phyloP scores from a whole-genome alignment of 2,113 vertebrate genomes.

The Cervus canadensis region DNA sequence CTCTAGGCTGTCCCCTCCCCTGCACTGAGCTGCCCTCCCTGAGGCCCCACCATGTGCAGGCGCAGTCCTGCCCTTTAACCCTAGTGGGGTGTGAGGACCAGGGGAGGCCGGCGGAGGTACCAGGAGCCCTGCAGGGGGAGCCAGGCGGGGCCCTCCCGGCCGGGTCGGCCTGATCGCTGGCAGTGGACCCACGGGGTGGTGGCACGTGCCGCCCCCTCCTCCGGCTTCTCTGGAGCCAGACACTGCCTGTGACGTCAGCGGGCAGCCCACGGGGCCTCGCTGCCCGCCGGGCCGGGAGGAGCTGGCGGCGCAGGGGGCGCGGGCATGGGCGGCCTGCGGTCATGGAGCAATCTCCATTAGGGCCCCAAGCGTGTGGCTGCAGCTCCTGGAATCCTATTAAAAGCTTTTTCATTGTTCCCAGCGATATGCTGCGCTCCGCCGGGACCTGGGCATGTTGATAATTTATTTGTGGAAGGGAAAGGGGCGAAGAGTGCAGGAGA shows the following conservation, averaged over 20 bases:
- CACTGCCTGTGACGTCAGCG: not conserved
- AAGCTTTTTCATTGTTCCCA: conserved; percentile 73
- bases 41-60: not conserved
- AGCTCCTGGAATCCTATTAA: conserved; percentile 74
- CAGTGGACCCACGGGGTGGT: accelerated
- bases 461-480: conserved; percentile 72
- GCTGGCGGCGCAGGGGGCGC: not conserved
- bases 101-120: not conserved
- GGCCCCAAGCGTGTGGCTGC: conserved; percentile 33
- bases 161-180: not conserved
- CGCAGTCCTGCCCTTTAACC: not conserved
- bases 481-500: conserved; percentile 36
- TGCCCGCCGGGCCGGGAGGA: not conserved
- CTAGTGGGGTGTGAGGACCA: accelerated
- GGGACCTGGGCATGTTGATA: conserved; percentile 67
- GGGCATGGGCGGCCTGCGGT: not conserved
- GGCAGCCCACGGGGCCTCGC: not conserved
- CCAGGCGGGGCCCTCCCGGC: not conserved
- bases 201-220: not conserved
- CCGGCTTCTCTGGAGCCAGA: not conserved
- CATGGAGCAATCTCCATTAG: conserved; percentile 68
- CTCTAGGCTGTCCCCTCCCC: not conserved
- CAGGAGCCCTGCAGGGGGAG: not conserved
- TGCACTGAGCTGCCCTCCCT: not conserved
- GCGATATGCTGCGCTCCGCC: conserved; percentile 36